Evolutionary conservation across 2,797 vertebrate genomes (phyloP), one percentile per base, ranked within the genome.

Genomic region (Clarias pachynema): DNA sequence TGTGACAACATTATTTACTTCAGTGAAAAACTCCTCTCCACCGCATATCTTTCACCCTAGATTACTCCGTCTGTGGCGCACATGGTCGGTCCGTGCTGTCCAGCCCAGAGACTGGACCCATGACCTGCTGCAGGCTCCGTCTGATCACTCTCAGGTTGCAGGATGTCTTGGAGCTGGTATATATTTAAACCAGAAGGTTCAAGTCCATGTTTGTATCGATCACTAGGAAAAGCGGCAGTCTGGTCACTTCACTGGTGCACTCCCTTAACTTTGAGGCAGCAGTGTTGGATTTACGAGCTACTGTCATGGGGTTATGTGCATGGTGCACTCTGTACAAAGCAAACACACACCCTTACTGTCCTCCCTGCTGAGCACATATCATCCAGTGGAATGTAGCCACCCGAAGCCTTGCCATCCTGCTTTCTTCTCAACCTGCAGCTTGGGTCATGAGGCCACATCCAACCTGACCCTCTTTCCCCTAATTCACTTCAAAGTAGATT

Each of bases 301-400:
- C 90, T 89, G 91, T 90, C 91, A 87, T 73, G 85, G 82, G 91
- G 88, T 85, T 87, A 86, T 90, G 89, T 87, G 85, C 84, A 79
- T 72, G 24, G 84, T 82, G 85, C 66, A 10, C 86, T 79, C 85
- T 81, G 80, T 88, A 66, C 83, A 89, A 90, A 88, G 87, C 88
- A 91, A 89, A 89, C 91, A 91, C 85, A 89, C 88, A 88, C 89
- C 87, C 86, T 49, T 59, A 68, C 75, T 82, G 74, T 77, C 85
- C 86, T 78, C 82, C 84, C 68, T 68, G 75, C 72, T n/a, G 68
- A 84, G 82, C 74, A 75, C 88, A 82, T 86, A 89, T 90, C 87
- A 89, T 89, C 70, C 40, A 26, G 56, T 29, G 26, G 65, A 82
- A 84, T 78, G 86, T 74, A 65, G 83, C 83, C 88, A 85, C 82